Evolutionary conservation across 1,140 invertebrate genomes (phyloP), one percentile per base, ranked within the genome.

Genomic region (Drosophila mojavensis): DNA sequence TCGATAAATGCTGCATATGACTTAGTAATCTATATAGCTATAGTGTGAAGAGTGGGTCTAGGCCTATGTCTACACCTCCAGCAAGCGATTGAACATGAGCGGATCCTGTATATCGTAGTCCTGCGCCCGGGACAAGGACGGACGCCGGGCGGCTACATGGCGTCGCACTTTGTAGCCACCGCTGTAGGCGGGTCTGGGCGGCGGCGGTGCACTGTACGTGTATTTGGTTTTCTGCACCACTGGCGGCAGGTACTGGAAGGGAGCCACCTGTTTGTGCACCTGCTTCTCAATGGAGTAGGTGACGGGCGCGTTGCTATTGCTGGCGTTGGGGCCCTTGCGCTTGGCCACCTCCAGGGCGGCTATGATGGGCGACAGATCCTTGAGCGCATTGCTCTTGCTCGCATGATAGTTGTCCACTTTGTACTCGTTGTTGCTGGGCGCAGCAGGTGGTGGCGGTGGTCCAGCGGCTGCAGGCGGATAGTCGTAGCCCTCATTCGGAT

Each of bases 401-500:
- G 78, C 85, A 56, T 90, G 85, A 50, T 90, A 90, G 60, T 90
- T 90, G 30, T 91, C 80, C 62, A 90, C 86, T 2, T 75, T 54
- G 20, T 84, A 89, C 2, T 89, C 85, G 5, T 56, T 78, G n/a
- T 13, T 15, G 4, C 20, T 13, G 15, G 48, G 13, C 9, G 54
- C 53, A 0, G 77, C 48, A 4, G 55, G 50, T 6, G 54, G n/a
- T 7, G 59, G 43, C 13, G 62, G 43, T 2, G 20, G 20, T 1
- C 20, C 20, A 24, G 20, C 20, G 1, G 66, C 7, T 1, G 82
- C 75, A 4, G 80, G 76, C 15, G 75, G 59, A 24, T 91, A 91
- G 9, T 91, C 90, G 50, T 91, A 91, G 47, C 90, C 90, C 61
- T 91, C 90, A 10, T 91, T 91, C 2, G 90, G 90, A 66, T 91